phyloP scores from a whole-genome alignment of 92 coral and sea anemone species.

The Zoanthus sansibaricus region DNA sequence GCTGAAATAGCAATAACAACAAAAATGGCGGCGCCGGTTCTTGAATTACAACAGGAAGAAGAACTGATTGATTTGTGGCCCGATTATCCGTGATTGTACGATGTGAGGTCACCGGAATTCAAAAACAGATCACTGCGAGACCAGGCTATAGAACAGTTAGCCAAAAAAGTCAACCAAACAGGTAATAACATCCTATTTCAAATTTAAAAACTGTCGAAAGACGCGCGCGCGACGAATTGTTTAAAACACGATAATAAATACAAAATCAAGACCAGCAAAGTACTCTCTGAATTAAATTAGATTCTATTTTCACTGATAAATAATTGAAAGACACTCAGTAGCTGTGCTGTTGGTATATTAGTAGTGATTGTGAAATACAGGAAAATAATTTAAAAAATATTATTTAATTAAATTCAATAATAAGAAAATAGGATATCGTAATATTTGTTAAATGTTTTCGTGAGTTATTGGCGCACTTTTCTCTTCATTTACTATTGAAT shows the following conservation, averaged over 20 bases:
- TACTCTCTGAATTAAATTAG: background rate
- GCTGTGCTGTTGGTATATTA: constrained; percentile 7
- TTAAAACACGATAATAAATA: background rate
- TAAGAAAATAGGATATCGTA: background rate
- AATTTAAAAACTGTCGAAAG: constrained; percentile 6
- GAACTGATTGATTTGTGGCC: background rate
- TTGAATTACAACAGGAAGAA: background rate
- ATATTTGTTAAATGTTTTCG: background rate
- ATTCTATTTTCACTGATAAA: constrained; percentile 3
- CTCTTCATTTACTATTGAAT: constrained; percentile 4
- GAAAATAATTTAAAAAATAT: background rate
- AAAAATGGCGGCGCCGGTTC: constrained; percentile 18
- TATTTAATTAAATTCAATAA: background rate
- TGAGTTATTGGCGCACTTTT: background rate
- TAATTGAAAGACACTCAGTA: background rate
- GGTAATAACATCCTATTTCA: background rate
- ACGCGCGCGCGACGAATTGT: background rate
- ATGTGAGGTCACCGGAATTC: constrained; percentile 31
- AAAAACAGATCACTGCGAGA: constrained; percentile 33
- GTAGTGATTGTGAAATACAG: background rate
- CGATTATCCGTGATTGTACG: constrained; percentile 15
- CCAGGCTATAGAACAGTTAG: background rate
- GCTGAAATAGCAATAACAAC: constrained; percentile 2
- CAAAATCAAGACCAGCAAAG: constrained; percentile 7
- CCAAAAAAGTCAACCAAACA: constrained; percentile 24